Conservation (phyloP, 2,113 vertebrate genomes). For the Gallinago jamesoni region DNA sequence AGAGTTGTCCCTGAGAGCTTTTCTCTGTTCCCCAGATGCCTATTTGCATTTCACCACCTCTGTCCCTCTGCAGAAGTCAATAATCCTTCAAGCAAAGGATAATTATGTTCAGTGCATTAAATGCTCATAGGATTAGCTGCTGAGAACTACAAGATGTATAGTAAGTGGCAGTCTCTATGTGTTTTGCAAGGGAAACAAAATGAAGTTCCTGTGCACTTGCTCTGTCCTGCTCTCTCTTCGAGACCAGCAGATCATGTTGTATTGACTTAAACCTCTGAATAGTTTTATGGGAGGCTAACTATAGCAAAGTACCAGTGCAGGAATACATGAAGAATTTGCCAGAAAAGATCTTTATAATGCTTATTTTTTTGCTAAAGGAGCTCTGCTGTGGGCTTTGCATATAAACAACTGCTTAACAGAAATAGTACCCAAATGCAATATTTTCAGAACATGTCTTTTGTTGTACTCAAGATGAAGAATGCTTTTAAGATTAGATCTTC, state of each 20-base stretch:
- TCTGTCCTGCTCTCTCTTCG: accelerated
- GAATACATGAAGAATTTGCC: not conserved
- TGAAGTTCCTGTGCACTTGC: not conserved
- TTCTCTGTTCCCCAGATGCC: not conserved
- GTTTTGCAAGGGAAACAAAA: not conserved
- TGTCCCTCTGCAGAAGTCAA: not conserved
- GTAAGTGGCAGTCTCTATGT: not conserved
- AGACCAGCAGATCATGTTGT: not conserved
- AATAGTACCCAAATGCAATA: not conserved
- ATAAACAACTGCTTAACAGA: not conserved
- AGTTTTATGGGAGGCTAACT: not conserved
- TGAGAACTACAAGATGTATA: not conserved
- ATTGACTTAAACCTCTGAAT: not conserved
- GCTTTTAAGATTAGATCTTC: not conserved
- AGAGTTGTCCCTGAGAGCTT: not conserved
- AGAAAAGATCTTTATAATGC: not conserved
- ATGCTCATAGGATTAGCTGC: not conserved
- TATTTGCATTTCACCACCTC: not conserved
- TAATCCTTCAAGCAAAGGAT: constrained; percentile 3
- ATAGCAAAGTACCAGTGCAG: not conserved
- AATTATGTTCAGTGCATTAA: not conserved
- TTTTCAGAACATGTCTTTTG: not conserved
- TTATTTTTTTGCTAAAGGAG: not conserved
- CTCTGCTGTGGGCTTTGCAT: not conserved
- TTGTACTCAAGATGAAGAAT: not conserved